A percentile compares a stretch with the other conserved stretches of the same genome.
Conservation (phyloP, 2,113 vertebrate species). For the Protobothrops mucrosquamatus region DNA sequence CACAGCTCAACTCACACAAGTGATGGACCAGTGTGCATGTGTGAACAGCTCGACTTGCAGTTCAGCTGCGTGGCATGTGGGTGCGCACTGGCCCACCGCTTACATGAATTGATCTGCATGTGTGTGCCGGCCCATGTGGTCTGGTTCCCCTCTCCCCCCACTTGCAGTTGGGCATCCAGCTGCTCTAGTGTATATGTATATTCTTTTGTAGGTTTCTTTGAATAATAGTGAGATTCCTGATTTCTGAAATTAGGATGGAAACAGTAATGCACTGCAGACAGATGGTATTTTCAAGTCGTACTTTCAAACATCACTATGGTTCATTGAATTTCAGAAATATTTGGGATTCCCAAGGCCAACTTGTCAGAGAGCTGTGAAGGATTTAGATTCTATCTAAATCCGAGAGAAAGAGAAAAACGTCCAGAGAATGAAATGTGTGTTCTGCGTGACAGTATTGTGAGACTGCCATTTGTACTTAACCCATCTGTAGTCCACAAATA, state of each 20-base stretch:
- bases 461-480: not conserved
- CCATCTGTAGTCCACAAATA: not conserved
- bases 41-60: too few relatives aligned
- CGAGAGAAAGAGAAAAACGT: not conserved
- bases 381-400: not conserved
- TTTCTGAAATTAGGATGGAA: not conserved
- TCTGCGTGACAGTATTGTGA: not conserved
- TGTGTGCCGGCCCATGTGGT: too few relatives aligned
- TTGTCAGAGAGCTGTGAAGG: not conserved
- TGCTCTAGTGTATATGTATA: not conserved
- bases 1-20: too few relatives aligned
- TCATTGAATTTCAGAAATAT: not conserved
- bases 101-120: too few relatives aligned
- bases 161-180: too few relatives aligned
- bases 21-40: too few relatives aligned
- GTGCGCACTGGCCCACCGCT: too few relatives aligned
- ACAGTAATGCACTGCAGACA: not conserved
- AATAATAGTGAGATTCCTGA: not conserved
- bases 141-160: too few relatives aligned
- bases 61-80: too few relatives aligned
- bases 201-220: not conserved
- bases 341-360: not conserved
- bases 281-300: not conserved
- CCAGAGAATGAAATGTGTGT: not conserved
- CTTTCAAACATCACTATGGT: not conserved